These are phyloP conservation scores for Spilosoma lubricipeda DNA, from an alignment of 2,888 invertebrate genomes.

Conservation along the genomic window DNA sequence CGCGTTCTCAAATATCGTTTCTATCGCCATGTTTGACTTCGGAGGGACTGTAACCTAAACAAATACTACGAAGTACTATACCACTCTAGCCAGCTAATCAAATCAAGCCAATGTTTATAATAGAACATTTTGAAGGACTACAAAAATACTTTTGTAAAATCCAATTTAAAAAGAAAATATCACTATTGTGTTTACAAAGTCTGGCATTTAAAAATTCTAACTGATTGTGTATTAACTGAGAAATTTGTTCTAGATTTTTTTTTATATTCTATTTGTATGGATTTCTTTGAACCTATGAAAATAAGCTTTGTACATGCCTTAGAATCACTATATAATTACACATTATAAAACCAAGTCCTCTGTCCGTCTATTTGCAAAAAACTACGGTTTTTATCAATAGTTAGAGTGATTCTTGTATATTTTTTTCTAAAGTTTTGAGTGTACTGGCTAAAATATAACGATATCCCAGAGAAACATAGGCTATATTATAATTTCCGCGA, in stretches of 20 bases:
- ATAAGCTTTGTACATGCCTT: no score
- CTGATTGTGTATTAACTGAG: not conserved
- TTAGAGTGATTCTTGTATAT: no score
- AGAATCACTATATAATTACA: no score
- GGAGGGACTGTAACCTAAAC: conserved; percentile 44
- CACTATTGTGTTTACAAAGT: not conserved
- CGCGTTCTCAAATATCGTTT: conserved; percentile 22
- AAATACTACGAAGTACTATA: conserved; percentile 32
- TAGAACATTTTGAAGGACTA: conserved; percentile 24
- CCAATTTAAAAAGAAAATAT: conserved; percentile 16
- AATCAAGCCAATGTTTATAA: conserved; percentile 47
- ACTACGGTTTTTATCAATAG: no score
- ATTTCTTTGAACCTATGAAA: no score
- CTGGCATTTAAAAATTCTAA: not conserved
- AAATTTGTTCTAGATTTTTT: not conserved
- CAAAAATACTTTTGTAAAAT: conserved; percentile 16
- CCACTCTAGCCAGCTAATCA: conserved; percentile 38
- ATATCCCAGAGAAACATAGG: no score
- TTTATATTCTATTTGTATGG: no score
- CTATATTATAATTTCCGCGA: no score
- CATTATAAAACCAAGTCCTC: no score
- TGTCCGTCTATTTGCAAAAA: no score
- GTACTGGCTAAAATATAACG: no score
- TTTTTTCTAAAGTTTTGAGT: no score
- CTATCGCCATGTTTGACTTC: conserved; percentile 34